These are phyloP conservation scores for Zalophus californianus DNA, from an alignment of 2,797 vertebrate genomes.

Conservation along the genomic window DNA sequence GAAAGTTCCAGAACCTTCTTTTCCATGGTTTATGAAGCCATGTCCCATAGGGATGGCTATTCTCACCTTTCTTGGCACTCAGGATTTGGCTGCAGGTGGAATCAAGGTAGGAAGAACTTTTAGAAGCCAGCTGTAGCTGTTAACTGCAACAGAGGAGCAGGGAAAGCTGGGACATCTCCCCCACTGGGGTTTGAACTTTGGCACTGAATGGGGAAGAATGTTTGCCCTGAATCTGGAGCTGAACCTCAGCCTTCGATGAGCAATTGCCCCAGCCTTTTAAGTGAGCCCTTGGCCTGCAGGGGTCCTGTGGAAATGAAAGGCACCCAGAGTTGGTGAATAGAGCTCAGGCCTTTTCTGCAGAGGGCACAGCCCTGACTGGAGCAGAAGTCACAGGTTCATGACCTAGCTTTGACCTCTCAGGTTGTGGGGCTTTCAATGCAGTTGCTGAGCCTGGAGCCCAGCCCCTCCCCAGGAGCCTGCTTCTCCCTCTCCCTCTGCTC, in stretches of 20 bases:
- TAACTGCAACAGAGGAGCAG: not conserved
- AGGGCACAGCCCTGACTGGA: not conserved
- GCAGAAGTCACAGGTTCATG: constrained; percentile 39
- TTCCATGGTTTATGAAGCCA: not conserved
- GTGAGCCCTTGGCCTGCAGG: not conserved
- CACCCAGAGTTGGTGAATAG: not conserved
- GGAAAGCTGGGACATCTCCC: not conserved
- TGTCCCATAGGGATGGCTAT: not conserved
- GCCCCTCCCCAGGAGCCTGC: not conserved
- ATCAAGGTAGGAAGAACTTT: not conserved
- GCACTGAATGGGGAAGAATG: not conserved
- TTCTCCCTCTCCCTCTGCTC: no score
- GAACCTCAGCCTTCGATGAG: not conserved
- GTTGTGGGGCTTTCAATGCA: constrained; percentile 6
- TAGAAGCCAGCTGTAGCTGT: not conserved
- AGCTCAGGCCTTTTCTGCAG: not conserved
- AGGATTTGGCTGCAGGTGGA: not conserved
- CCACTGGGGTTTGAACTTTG: not conserved
- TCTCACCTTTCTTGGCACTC: not conserved
- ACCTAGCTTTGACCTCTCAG: constrained; percentile 62
- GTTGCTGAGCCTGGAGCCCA: not conserved
- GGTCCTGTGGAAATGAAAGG: not conserved
- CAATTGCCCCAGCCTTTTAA: not conserved
- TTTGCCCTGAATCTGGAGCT: not conserved
- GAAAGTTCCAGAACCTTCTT: not conserved